Percentiles rank a stretch among this genome's conserved stretches.
Evolutionary conservation across 2,113 vertebrate species (phyloP).

Genomic region (Clarias gariepinus): DNA sequence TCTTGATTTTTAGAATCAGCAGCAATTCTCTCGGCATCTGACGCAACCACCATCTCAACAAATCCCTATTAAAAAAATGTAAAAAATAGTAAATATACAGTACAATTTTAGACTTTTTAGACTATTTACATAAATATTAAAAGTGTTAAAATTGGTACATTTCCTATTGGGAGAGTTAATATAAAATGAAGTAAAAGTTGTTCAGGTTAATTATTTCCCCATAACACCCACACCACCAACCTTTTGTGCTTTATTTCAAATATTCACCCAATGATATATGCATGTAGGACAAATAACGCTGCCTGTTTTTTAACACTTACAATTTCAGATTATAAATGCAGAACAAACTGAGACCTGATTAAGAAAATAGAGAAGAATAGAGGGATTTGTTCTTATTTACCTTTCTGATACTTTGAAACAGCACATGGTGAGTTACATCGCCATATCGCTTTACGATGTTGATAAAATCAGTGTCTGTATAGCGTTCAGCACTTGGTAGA

Average conservation of each 20-base stretch:
- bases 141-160: not conserved
- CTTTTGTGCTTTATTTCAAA: not conserved
- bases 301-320: not conserved
- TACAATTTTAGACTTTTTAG: not conserved
- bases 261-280: not conserved
- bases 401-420: slow-evolving; percentile 19
- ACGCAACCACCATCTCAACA: slow-evolving; percentile 58
- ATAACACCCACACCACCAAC: not conserved
- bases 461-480: slow-evolving; percentile 38
- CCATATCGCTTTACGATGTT: slow-evolving; percentile 39
- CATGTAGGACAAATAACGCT: not conserved
- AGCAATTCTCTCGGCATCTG: slow-evolving; percentile 55
- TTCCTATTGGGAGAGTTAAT: not conserved
- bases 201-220: not conserved
- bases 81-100: not conserved
- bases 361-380: not conserved
- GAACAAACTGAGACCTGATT: not conserved
- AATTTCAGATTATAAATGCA: not conserved
- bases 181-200: too few relatives aligned
- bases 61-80: slow-evolving; percentile 30
- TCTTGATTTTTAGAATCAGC: slow-evolving; percentile 35
- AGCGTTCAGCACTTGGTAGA: slow-evolving; percentile 39
- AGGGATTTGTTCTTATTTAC: slow-evolving; percentile 21
- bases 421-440: not conserved
- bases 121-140: not conserved